Evolutionary conservation across 1,140 invertebrate species (phyloP).

Genomic region (Leptoteleia sp.): DNA sequence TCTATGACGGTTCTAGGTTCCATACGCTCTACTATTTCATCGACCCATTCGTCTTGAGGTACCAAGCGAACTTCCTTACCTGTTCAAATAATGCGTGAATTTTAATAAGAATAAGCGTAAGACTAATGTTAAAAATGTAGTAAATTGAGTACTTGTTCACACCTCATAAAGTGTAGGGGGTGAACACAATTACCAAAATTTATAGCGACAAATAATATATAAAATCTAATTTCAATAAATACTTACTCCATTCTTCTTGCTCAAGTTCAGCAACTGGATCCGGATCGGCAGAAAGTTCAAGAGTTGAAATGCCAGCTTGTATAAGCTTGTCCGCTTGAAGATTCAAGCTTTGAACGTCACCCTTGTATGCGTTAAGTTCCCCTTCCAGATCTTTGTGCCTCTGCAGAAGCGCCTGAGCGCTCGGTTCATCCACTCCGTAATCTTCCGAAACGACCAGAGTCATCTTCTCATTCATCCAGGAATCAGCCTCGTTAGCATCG

Average conservation of each 20-base stretch:
- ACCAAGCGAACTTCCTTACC: constrained; percentile 88
- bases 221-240: too few relatives aligned
- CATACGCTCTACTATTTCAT: constrained; percentile 92
- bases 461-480: constrained; percentile 97
- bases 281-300: constrained; percentile 87
- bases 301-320: constrained; percentile 88
- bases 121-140: too few relatives aligned
- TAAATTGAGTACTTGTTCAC: too few relatives aligned
- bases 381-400: constrained; percentile 94
- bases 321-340: constrained; percentile 91
- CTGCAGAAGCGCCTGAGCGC: constrained; percentile 91
- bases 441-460: constrained; percentile 93
- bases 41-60: constrained; percentile 94
- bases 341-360: constrained; percentile 93
- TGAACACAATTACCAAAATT: too few relatives aligned
- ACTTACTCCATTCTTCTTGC: constrained; percentile 86
- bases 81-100: constrained; percentile 2
- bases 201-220: too few relatives aligned
- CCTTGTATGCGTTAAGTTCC: constrained; percentile 94
- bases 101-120: too few relatives aligned
- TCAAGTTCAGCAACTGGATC: constrained; percentile 84
- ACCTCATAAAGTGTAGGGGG: too few relatives aligned
- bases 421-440: constrained; percentile 94
- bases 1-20: constrained; percentile 92
- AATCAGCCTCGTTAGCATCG: constrained; percentile 98